phyloP scores from a whole-genome alignment of 2,888 invertebrate genomes.

The Gibbula magus region DNA sequence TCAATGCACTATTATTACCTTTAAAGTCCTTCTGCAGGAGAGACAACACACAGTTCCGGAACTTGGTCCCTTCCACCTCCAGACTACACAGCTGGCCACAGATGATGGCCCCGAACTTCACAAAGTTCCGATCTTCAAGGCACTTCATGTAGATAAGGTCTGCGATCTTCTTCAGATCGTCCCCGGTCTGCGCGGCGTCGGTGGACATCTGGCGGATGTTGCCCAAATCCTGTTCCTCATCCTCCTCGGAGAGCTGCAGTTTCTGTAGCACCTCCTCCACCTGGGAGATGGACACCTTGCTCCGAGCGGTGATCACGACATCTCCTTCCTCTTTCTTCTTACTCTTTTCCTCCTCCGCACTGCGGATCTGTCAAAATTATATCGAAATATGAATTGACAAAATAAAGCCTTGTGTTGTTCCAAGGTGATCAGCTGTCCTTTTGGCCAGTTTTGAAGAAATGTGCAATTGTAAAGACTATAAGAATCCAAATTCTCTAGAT shows the following conservation, averaged over 20 bases:
- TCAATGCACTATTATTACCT: too few species aligned
- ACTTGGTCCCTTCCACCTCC: constrained; percentile 57
- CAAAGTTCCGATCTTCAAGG: constrained; percentile 55
- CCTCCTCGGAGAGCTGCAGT: constrained; percentile 46
- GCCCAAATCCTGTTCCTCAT: constrained; percentile 43
- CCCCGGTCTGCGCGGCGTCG: neutral
- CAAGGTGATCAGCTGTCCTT: too few species aligned
- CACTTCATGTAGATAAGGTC: constrained; percentile 53
- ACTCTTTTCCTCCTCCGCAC: constrained; percentile 6
- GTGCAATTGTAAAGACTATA: too few species aligned
- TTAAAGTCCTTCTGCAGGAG: constrained; percentile 65
- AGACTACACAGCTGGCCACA: constrained; percentile 58
- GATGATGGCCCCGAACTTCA: constrained; percentile 60
- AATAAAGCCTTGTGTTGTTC: too few species aligned
- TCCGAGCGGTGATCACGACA: constrained; percentile 10
- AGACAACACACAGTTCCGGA: constrained; percentile 57
- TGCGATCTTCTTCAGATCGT: constrained; percentile 42
- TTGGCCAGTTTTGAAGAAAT: too few species aligned
- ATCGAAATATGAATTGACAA: too few species aligned
- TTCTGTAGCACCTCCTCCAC: constrained; percentile 43
- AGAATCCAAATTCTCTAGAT: too few species aligned
- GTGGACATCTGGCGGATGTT: constrained; percentile 44
- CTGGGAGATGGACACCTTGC: constrained; percentile 37
- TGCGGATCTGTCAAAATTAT: neutral
- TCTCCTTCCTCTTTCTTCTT: constrained; percentile 24